Evolutionary conservation across 2,797 vertebrate genomes (phyloP).

Genomic region (Meda fulgida): DNA sequence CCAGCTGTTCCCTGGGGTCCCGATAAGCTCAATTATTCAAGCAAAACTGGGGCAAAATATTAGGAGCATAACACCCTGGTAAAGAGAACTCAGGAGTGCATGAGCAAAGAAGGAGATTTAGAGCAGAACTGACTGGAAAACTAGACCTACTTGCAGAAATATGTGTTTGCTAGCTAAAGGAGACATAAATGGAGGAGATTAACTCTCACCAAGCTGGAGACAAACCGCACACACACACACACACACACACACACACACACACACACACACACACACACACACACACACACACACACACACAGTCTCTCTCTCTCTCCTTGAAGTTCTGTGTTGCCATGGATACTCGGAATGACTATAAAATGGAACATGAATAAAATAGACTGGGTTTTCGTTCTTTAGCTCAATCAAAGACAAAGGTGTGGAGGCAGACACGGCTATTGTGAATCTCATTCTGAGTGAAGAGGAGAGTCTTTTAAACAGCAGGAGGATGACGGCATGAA

Average conservation of each 20-base stretch:
- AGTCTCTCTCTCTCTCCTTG: too few relatives aligned
- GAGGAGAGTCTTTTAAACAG: neutral
- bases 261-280: slow-evolving; percentile 25
- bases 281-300: slow-evolving; percentile 20
- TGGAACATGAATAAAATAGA: slow-evolving; percentile 25
- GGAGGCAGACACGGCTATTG: neutral
- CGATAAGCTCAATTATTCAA: neutral
- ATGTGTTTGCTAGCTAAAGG: neutral
- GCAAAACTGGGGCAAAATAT: slow-evolving; percentile 7
- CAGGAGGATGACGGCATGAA: neutral
- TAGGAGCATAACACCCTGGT: neutral
- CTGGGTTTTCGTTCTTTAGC: slow-evolving; percentile 29
- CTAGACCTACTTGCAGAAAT: neutral
- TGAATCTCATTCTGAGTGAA: neutral
- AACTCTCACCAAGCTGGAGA: neutral
- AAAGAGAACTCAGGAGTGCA: neutral
- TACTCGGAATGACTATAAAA: slow-evolving; percentile 51
- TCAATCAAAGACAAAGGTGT: slow-evolving; percentile 35
- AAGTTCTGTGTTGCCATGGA: slow-evolving; percentile 67
- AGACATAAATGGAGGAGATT: neutral
- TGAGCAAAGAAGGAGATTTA: neutral
- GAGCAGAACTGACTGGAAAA: neutral
- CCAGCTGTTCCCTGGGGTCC: slow-evolving; percentile 23
- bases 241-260: slow-evolving; percentile 6
- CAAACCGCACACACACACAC: slow-evolving; percentile 31